A percentile compares a stretch with the other conserved stretches of the same genome.
These are phyloP conservation scores for Tridacna gigas DNA, from an alignment of 2,888 invertebrate species.

Conservation along the genomic window DNA sequence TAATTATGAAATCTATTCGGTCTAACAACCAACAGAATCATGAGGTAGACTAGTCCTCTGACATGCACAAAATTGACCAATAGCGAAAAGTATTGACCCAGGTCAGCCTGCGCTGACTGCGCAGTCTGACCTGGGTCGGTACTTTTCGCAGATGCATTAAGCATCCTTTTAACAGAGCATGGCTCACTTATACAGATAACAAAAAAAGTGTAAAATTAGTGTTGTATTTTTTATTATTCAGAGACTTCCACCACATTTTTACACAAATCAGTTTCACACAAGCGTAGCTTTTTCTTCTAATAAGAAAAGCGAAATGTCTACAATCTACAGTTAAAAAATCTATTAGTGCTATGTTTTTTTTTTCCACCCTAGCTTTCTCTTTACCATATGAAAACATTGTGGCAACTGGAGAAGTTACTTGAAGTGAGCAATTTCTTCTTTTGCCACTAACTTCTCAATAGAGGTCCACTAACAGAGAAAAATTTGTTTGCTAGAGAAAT, in stretches of 20 bases:
- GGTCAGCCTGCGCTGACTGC: no score
- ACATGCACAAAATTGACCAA: no score
- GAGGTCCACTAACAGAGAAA: neutral
- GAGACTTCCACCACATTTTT: slow-evolving; percentile 60
- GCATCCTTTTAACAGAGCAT: no score
- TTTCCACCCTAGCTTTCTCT: neutral
- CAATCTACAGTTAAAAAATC: neutral
- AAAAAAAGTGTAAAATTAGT: neutral
- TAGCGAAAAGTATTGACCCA: no score
- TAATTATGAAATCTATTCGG: no score
- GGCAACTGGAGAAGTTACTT: neutral
- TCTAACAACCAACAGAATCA: no score
- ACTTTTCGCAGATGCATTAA: no score
- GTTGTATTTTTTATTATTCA: slow-evolving; percentile 26
- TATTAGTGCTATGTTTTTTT: neutral
- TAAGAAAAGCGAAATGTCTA: neutral
- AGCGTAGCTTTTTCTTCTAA: slow-evolving; percentile 5
- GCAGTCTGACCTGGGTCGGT: no score
- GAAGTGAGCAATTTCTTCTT: neutral
- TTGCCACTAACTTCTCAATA: neutral
- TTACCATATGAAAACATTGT: no score
- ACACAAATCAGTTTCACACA: slow-evolving; percentile 49
- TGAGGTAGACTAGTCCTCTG: no score
- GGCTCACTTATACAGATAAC: no score
- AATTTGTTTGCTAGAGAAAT: no score